Evolutionary conservation across 1,140 invertebrate genomes (phyloP).

Genomic region (Drosophila parvula): DNA sequence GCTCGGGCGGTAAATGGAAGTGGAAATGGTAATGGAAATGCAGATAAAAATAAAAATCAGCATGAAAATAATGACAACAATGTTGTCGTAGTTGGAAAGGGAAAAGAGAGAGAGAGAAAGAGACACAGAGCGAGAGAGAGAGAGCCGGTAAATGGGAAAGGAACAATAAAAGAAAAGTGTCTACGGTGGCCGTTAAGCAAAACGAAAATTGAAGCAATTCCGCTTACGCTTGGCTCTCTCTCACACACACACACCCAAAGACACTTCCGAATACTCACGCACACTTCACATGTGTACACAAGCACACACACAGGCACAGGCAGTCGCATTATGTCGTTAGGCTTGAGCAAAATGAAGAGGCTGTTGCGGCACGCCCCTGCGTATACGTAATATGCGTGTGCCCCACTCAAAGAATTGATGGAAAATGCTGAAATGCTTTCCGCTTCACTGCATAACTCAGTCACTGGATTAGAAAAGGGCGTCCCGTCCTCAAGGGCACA

Average conservation of each 20-base stretch:
- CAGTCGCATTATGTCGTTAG: slow-evolving; percentile 76
- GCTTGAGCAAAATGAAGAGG: slow-evolving; percentile 77
- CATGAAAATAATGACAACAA: slow-evolving; percentile 79
- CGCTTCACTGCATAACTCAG: slow-evolving; percentile 81
- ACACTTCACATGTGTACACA: slow-evolving; percentile 12
- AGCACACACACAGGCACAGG: slow-evolving; percentile 17
- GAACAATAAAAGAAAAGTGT: slow-evolving; percentile 82
- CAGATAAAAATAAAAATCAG: slow-evolving; percentile 83
- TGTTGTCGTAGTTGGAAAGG: slow-evolving; percentile 39
- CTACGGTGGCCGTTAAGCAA: slow-evolving; percentile 78
- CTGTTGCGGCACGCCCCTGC: slow-evolving; percentile 75
- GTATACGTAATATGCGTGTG: slow-evolving; percentile 77
- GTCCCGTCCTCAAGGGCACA: slow-evolving; percentile 31
- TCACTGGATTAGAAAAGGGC: slow-evolving; percentile 82
- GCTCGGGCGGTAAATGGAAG: slow-evolving; percentile 46
- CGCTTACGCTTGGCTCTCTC: slow-evolving; percentile 45
- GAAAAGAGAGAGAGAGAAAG: background rate
- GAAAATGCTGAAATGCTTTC: slow-evolving; percentile 83
- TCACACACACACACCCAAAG: slow-evolving; percentile 20
- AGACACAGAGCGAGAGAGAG: background rate
- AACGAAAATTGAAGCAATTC: slow-evolving; percentile 83
- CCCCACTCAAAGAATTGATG: slow-evolving; percentile 69
- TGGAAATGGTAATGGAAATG: slow-evolving; percentile 80
- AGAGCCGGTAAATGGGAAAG: slow-evolving; percentile 42
- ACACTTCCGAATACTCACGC: slow-evolving; percentile 7